Conservation (phyloP, 2,888 invertebrate genomes). For the Microplitis manilae region DNA sequence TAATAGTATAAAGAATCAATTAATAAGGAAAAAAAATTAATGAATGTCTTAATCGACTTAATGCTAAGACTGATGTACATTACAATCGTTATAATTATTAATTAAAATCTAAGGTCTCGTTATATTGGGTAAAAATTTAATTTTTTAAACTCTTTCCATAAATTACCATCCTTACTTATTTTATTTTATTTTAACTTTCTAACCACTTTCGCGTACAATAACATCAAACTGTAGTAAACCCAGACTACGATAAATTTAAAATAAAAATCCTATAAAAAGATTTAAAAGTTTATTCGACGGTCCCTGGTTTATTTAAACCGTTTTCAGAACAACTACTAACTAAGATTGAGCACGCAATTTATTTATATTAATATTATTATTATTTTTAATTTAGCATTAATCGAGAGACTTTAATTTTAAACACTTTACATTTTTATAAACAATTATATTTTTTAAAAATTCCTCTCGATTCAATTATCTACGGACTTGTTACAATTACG, state of each 20-base stretch:
- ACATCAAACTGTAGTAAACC: conserved; percentile 41
- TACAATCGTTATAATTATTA: conserved; percentile 40
- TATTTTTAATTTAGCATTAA: too few species aligned
- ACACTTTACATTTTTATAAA: too few species aligned
- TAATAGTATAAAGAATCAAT: neutral
- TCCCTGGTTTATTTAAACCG: conserved; percentile 38
- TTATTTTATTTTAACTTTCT: neutral
- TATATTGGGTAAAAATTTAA: too few species aligned
- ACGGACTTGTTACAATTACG: too few species aligned
- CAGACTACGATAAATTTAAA: conserved; percentile 41
- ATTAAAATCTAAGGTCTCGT: too few species aligned
- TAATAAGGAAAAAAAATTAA: neutral
- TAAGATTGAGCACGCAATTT: conserved; percentile 63
- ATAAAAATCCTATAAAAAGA: conserved; percentile 7
- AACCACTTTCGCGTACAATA: conserved; percentile 20
- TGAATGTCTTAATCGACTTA: conserved; percentile 57
- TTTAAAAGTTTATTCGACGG: conserved; percentile 28
- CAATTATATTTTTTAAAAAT: too few species aligned
- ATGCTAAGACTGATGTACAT: conserved; percentile 57
- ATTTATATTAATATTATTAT: conserved; percentile 28
- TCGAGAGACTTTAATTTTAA: too few species aligned
- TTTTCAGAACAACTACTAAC: conserved; percentile 53
- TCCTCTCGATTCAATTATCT: too few species aligned
- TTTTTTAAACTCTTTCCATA: too few species aligned
- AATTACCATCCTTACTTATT: too few species aligned